A percentile compares a stretch with the other conserved stretches of the same genome.
Conservation (phyloP, 2,888 invertebrate genomes). For the Diarsia brunnea region DNA sequence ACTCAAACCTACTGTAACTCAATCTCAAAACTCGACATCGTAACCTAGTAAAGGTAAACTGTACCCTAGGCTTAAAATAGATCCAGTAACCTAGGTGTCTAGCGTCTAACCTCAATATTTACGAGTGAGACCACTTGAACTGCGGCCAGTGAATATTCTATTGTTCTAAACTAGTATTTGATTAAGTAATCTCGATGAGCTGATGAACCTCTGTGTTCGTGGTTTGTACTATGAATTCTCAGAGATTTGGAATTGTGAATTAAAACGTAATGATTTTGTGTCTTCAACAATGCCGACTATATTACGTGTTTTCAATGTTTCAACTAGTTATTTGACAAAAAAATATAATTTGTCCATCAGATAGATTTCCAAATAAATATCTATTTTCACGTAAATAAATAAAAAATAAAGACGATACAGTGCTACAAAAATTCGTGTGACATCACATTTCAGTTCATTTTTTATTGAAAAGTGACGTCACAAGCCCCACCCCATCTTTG, state of each 20-base stretch:
- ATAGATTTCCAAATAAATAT: too few relatives aligned
- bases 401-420: too few relatives aligned
- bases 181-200: constrained; percentile 8
- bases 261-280: neutral
- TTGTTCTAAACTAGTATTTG: constrained; percentile 26
- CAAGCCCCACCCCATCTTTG: too few relatives aligned
- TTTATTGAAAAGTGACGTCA: too few relatives aligned
- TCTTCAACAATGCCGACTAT: neutral
- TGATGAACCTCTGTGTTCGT: neutral
- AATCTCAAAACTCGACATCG: neutral
- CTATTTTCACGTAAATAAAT: too few relatives aligned
- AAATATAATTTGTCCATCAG: too few relatives aligned
- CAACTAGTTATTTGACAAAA: too few relatives aligned
- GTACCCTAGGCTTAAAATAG: constrained; percentile 17
- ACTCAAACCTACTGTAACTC: neutral
- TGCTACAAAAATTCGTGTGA: too few relatives aligned
- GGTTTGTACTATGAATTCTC: constrained; percentile 1
- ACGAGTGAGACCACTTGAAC: constrained; percentile 24
- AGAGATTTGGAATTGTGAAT: neutral
- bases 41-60: neutral
- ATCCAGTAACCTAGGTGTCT: constrained; percentile 18
- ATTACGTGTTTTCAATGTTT: neutral
- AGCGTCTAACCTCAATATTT: constrained; percentile 35
- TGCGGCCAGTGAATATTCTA: constrained; percentile 43
- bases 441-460: too few relatives aligned